Evolutionary conservation across 2,888 invertebrate species (phyloP).

Genomic region (Pristionchus arcanus): DNA sequence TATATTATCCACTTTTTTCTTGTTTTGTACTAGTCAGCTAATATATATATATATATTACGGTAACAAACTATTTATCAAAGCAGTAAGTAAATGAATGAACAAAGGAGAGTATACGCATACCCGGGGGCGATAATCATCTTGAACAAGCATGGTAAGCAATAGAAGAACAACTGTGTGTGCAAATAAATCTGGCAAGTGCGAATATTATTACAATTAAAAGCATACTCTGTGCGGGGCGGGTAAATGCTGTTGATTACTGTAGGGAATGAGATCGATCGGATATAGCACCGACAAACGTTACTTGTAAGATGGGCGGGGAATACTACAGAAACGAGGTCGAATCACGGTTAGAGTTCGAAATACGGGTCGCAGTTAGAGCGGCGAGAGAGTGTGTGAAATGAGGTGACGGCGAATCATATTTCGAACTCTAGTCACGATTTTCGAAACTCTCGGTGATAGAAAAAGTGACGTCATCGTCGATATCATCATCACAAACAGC

Average conservation of each 20-base stretch:
- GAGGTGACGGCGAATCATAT: too few species aligned
- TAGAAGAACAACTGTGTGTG: not conserved
- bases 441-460: not conserved
- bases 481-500: constrained; percentile 9
- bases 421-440: too few species aligned
- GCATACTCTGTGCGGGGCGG: constrained; percentile 13
- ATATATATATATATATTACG: too few species aligned
- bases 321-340: not conserved
- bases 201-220: constrained; percentile 9
- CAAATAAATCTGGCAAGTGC: constrained; percentile 12
- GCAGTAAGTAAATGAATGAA: not conserved
- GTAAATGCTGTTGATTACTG: constrained; percentile 8
- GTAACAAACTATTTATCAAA: not conserved
- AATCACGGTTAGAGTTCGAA: too few species aligned
- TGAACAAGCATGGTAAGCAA: constrained; percentile 14
- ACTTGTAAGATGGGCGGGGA: not conserved
- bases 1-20: too few species aligned
- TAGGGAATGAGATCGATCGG: constrained; percentile 41
- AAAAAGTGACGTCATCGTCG: not conserved
- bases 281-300: not conserved
- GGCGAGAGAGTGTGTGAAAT: too few species aligned
- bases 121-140: not conserved
- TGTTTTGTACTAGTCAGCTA: too few species aligned
- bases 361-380: too few species aligned
- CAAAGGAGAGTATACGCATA: not conserved